Conservation (phyloP, 30 jellyfish, hydroid and myxozoan genomes). For the Nemopilema nomurai region DNA sequence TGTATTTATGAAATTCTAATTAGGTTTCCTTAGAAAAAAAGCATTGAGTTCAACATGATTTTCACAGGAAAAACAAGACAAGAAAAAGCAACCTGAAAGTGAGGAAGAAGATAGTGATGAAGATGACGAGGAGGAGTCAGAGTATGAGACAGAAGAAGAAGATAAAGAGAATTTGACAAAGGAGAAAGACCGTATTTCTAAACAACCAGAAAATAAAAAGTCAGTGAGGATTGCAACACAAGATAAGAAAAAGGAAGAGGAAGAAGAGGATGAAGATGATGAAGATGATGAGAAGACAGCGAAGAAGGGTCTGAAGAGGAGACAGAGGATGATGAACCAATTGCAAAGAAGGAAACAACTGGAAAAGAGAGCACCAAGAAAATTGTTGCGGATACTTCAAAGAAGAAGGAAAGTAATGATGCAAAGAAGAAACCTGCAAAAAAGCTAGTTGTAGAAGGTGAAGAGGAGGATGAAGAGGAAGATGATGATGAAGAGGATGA, state of each 20-base stretch:
- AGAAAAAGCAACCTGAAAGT: conserved; percentile 33
- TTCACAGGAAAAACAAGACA: conserved; percentile 5
- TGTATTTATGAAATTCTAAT: background rate
- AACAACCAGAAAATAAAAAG: conserved; percentile 6
- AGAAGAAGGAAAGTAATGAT: background rate
- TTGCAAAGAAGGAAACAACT: background rate
- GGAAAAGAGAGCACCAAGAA: background rate
- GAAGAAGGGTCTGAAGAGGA: conserved; percentile 18
- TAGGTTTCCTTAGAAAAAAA: background rate
- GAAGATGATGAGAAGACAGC: conserved; percentile 31
- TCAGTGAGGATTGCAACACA: background rate
- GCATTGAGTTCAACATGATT: background rate
- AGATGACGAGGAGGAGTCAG: conserved; percentile 33
- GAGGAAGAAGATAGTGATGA: conserved; percentile 50
- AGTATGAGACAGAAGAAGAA: conserved; percentile 64
- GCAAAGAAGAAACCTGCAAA: background rate
- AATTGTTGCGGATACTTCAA: background rate
- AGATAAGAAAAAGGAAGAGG: conserved; percentile 16
- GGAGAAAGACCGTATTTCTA: background rate
- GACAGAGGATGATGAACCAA: background rate
- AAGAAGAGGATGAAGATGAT: conserved; percentile 47
- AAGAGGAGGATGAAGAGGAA: conserved; percentile 40
- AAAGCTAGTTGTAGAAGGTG: conserved; percentile 13
- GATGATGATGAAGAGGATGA: conserved; percentile 41
- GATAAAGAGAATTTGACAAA: conserved; percentile 26